A percentile compares a stretch with the other conserved stretches of the same genome.
phyloP scores from a whole-genome alignment of 1,140 invertebrate genomes.

The Orius laevigatus region DNA sequence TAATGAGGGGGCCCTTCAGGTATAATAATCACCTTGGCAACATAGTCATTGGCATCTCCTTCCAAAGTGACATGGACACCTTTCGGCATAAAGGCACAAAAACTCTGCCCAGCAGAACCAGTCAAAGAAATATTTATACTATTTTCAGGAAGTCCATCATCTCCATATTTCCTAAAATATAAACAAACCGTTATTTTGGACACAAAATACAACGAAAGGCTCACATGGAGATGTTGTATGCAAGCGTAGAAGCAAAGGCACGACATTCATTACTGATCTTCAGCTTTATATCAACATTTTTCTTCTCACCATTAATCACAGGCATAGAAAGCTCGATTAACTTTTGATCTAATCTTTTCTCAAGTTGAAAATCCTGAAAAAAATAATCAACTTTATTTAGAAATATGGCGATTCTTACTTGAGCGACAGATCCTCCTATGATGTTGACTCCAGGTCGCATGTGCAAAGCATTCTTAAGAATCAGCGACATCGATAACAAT shows the following conservation, averaged over 20 bases:
- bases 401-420: constrained; percentile 24
- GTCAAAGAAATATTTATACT: constrained; percentile 73
- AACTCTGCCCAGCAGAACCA: constrained; percentile 97
- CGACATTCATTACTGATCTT: constrained; percentile 81
- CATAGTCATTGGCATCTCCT: constrained; percentile 98
- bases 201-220: too few relatives aligned
- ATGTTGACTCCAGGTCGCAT: constrained; percentile 82
- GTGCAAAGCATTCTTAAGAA: constrained; percentile 78
- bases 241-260: constrained; percentile 83
- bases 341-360: constrained; percentile 73
- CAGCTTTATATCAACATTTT: constrained; percentile 56
- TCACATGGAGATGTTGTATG: constrained; percentile 85
- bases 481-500: constrained; percentile 64
- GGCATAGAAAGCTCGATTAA: constrained; percentile 57
- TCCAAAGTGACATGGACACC: constrained; percentile 82
- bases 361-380: constrained; percentile 74
- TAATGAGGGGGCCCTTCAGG: neutral
- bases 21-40: constrained; percentile 49
- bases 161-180: constrained; percentile 61
- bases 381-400: neutral
- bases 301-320: constrained; percentile 54
- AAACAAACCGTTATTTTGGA: constrained; percentile 9
- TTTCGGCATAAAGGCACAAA: constrained; percentile 91
- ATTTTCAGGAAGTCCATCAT: constrained; percentile 68
- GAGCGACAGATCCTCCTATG: constrained; percentile 65